Conservation (phyloP, 2,797 vertebrate species). For the Synaphobranchus kaupii region DNA sequence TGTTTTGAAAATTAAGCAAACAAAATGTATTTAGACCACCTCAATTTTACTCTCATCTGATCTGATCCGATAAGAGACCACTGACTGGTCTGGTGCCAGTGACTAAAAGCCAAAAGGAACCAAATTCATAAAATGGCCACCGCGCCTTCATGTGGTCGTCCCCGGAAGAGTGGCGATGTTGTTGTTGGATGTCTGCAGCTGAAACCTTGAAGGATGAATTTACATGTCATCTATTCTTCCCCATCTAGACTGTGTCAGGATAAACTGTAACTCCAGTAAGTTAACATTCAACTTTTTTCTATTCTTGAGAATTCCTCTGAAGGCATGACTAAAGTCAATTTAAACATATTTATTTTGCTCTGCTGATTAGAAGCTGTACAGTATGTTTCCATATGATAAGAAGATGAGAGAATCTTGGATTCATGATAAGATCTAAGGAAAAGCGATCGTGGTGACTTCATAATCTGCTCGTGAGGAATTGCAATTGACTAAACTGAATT, state of each 20-base stretch:
- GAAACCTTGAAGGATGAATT: conserved; percentile 99
- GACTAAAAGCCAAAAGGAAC: conserved; percentile 14
- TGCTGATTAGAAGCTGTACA: conserved; percentile 20
- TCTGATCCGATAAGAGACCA: neutral
- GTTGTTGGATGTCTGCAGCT: conserved; percentile 99
- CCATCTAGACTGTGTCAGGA: conserved; percentile 99
- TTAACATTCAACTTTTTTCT: conserved; percentile 93
- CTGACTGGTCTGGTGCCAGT: neutral
- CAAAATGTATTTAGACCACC: neutral
- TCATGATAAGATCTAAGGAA: conserved; percentile 10
- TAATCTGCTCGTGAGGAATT: conserved; percentile 20
- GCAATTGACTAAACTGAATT: neutral
- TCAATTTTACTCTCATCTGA: neutral
- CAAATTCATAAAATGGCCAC: conserved; percentile 84
- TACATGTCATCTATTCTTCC: conserved; percentile 99
- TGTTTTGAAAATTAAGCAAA: neutral
- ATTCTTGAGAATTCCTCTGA: conserved; percentile 63
- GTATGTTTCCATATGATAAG: conserved; percentile 12
- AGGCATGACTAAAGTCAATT: conserved; percentile 60
- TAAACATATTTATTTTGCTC: conserved; percentile 49
- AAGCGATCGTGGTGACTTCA: conserved; percentile 24
- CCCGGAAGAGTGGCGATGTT: conserved; percentile 96
- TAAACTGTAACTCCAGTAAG: conserved; percentile 99
- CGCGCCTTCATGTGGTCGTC: conserved; percentile 91
- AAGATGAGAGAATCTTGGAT: neutral